Evolutionary conservation across 2,888 invertebrate genomes (phyloP), one percentile per base, ranked within the genome.

Genomic region (Notodromas monacha): DNA sequence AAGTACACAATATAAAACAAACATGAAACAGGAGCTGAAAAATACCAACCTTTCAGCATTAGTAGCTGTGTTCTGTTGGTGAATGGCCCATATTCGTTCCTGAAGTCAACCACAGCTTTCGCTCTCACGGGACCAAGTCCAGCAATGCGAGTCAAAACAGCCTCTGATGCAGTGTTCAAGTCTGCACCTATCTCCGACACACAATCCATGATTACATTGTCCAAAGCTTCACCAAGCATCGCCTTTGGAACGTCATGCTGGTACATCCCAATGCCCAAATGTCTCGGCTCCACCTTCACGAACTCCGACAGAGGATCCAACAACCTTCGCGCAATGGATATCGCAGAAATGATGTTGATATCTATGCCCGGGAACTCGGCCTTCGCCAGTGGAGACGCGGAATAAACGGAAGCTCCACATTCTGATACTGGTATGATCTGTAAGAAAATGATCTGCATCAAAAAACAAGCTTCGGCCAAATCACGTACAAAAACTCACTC

Each of bases 171-270:
- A 1, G 70, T 72, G 44, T 86, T 86, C 5, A 84, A 49, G 45
- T 86, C 79, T 1, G 79, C 77, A 1, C 86, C 86, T 1, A 81
- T 77, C 49, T 74, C 72, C 49, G 79, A 81, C 12, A 84, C 84
- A 40, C 76, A 72, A 44, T 81, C 79, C 28, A 68, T 67, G 1
- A 86, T 68, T 1, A 74, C 67, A 39, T 67, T 65, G 38, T 69
- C 66, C 12, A 86, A 50, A 0, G 69, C 63, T 3, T 61, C 40
- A 29, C 48, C 43, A 32, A 86, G 48, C 45, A 63, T 60, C 41
- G 68, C 70, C 37, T 70, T 65, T 5, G 70, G 64, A 14, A 84
- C 56, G 44, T 86, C 84, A 43, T 81, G 79, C 49, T 86, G 72
- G 45, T 86, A 86, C 65, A 81, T 68, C n/a, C 86, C 86, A 3